phyloP scores from a whole-genome alignment of 92 coral and sea anemone genomes.

The Zoanthus gigantus region DNA sequence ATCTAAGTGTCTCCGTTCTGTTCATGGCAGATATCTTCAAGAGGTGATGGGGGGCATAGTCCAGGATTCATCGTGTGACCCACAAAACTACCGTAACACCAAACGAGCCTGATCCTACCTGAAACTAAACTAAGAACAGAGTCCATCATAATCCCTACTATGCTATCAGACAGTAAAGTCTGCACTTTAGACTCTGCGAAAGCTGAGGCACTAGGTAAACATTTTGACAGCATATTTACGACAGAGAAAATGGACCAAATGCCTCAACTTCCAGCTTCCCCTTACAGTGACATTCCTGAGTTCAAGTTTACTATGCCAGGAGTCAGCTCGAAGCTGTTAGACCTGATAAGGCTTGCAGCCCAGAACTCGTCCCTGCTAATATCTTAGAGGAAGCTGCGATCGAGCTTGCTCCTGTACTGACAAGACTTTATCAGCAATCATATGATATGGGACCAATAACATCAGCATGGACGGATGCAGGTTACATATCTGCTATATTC shows the following conservation, averaged over 20 bases:
- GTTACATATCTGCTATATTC: neutral
- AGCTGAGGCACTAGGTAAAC: conserved; percentile 49
- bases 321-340: conserved; percentile 30
- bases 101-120: conserved; percentile 8
- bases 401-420: neutral
- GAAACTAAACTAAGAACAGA: conserved; percentile 51
- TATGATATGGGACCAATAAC: neutral
- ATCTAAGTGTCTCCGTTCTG: neutral
- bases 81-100: neutral
- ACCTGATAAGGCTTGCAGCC: neutral
- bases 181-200: conserved; percentile 49
- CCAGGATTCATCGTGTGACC: neutral
- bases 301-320: conserved; percentile 16
- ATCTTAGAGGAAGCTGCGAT: neutral
- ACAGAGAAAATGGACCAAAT: conserved; percentile 20
- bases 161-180: conserved; percentile 56
- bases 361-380: neutral
- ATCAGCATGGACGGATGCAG: neutral
- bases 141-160: conserved; percentile 41
- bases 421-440: neutral
- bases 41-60: conserved; percentile 51
- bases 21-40: conserved; percentile 34
- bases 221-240: conserved; percentile 55
- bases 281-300: conserved; percentile 43
- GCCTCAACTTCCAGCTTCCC: neutral